Evolutionary conservation across 2,113 vertebrate species (phyloP), one percentile per base, ranked within the genome.

Genomic region (Saccopteryx leptura): DNA sequence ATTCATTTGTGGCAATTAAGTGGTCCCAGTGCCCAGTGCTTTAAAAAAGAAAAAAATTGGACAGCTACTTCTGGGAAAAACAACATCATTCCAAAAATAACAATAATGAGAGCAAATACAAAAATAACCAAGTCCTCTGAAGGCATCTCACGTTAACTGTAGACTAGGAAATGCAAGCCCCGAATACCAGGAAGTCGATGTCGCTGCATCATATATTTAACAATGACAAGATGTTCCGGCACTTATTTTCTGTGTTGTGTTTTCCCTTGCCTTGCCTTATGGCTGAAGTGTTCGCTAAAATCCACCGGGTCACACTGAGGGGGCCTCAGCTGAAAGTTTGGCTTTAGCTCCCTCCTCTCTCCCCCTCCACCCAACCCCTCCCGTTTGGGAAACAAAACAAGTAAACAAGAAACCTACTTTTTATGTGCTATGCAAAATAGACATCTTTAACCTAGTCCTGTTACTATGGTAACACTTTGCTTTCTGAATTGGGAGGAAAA

Each of bases 401-500:
- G 83, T 89, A 96, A 96, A 97, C 96, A 97, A 89, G 95, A 97
- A 79, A 75, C 97, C 97, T 98, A 98, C 98, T 98, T 98, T 98
- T 98, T 98, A 98, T 98, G 98, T 99, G 98, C 98, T 99, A 99
- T 99, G 98, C 98, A 99, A 99, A 98, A 98, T 97, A 98, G 98
- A 98, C 98, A 98, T 98, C 98, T 98, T 98, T 98, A 98, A 98
- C 98, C 97, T 98, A 98, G 98, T 98, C 98, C 98, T 94, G 98
- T 99, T 99, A 98, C 99, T 98, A 99, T 99, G 98, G 99, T 98
- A 99, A 99, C 98, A 97, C 98, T 98, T 98, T 98, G 98, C 98
- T 99, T 98, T 99, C 98, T 98, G 98, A 98, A 99, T 98, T 98
- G 98, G 98, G 98, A 98, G 96, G 95, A 92, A 76, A 94, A 98